Conservation (phyloP, 2,113 vertebrate genomes). For the Clupea harengus region DNA sequence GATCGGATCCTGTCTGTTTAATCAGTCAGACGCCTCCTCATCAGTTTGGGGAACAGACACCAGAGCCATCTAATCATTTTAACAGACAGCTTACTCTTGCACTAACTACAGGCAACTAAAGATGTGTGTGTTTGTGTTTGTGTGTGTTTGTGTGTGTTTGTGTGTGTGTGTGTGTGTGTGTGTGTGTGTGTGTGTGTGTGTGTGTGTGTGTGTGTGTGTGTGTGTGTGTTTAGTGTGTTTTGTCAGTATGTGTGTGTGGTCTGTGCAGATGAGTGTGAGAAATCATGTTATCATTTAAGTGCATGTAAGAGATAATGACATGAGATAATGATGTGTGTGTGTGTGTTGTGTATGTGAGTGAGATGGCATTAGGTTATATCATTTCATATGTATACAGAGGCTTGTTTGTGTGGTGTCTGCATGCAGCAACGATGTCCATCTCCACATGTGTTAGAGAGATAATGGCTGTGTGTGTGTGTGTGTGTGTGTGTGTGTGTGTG, state of each 20-base stretch:
- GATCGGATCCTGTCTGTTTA: neutral
- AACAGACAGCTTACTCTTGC: neutral
- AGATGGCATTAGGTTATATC: no score
- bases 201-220: neutral
- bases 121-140: conserved; percentile 6
- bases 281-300: neutral
- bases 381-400: no score
- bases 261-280: neutral
- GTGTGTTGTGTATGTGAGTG: neutral
- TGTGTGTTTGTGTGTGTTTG: neutral
- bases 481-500: conserved; percentile 15
- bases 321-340: neutral
- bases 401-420: conserved; percentile 14
- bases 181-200: neutral
- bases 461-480: neutral
- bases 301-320: neutral
- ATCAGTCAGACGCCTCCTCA: neutral
- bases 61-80: neutral
- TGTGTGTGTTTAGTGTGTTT: neutral
- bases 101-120: no score
- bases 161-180: neutral
- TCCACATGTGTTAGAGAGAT: neutral
- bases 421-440: neutral
- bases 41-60: neutral
- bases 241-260: no score